Percentiles rank a stretch among this genome's conserved stretches.
phyloP scores from a whole-genome alignment of 2,888 invertebrate species.

The Amphipyra tragopoginis region DNA sequence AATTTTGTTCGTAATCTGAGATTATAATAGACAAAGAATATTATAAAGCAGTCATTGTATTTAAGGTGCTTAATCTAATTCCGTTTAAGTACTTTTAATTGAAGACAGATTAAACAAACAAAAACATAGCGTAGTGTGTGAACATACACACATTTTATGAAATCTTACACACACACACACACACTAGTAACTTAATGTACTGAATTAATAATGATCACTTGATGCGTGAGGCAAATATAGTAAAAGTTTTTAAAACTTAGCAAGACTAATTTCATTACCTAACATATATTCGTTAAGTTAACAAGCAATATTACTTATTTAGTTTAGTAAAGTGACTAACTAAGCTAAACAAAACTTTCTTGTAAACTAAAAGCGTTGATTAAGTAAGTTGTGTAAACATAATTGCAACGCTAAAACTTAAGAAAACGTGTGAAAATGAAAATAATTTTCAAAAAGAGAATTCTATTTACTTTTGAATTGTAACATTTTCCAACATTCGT shows the following conservation, averaged over 20 bases:
- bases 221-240: constrained; percentile 6
- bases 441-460: background rate
- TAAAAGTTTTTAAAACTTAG: constrained; percentile 15
- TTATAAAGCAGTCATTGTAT: constrained; percentile 21
- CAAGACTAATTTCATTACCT: constrained; percentile 21
- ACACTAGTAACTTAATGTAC: background rate
- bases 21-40: constrained; percentile 42
- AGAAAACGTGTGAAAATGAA: background rate
- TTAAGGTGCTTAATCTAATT: constrained; percentile 2
- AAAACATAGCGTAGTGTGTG: background rate
- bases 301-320: constrained; percentile 2
- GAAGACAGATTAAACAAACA: background rate
- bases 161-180: background rate
- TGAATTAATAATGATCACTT: constrained; percentile 34
- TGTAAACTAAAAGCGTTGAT: background rate
- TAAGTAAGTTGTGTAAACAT: background rate
- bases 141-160: background rate
- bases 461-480: too few species aligned
- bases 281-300: constrained; percentile 11
- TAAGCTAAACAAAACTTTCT: background rate
- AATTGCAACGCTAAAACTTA: too few species aligned
- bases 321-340: background rate
- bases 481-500: too few species aligned
- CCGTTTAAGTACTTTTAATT: background rate
- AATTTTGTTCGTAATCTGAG: constrained; percentile 17